Evolutionary conservation across 2,113 vertebrate species (phyloP).

Genomic region (Scomber japonicus): DNA sequence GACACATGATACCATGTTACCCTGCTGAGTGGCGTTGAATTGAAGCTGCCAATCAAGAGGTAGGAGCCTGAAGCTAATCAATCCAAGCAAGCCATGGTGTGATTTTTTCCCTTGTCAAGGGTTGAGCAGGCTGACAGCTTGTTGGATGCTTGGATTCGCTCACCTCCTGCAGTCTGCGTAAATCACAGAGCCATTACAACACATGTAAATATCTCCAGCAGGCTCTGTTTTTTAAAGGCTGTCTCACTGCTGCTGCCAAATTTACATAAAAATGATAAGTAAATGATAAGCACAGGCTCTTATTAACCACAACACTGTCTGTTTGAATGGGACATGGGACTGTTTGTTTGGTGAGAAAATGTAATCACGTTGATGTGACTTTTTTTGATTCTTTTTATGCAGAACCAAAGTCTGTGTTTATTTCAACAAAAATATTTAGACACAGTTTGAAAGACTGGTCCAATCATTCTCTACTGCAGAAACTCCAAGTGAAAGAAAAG

Average conservation of each 20-base stretch:
- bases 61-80: constrained; percentile 76
- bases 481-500: no score
- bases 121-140: constrained; percentile 58
- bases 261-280: constrained; percentile 63
- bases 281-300: constrained; percentile 41
- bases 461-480: not conserved
- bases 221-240: constrained; percentile 41
- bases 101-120: constrained; percentile 50
- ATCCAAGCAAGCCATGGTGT: constrained; percentile 71
- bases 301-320: constrained; percentile 44
- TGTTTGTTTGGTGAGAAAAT: constrained; percentile 41
- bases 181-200: constrained; percentile 65
- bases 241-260: constrained; percentile 9
- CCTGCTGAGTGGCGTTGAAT: constrained; percentile 70
- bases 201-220: constrained; percentile 65
- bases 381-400: constrained; percentile 4
- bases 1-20: constrained; percentile 65
- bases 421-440: constrained; percentile 30
- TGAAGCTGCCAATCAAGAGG: constrained; percentile 76
- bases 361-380: not conserved
- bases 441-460: constrained; percentile 3
- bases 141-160: constrained; percentile 60
- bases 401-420: constrained; percentile 14
- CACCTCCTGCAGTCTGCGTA: constrained; percentile 59
- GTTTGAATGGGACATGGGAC: constrained; percentile 24